Evolutionary conservation across 2,888 invertebrate genomes (phyloP), one percentile per base, ranked within the genome.

Genomic region (Trissolcus brochymenae): DNA sequence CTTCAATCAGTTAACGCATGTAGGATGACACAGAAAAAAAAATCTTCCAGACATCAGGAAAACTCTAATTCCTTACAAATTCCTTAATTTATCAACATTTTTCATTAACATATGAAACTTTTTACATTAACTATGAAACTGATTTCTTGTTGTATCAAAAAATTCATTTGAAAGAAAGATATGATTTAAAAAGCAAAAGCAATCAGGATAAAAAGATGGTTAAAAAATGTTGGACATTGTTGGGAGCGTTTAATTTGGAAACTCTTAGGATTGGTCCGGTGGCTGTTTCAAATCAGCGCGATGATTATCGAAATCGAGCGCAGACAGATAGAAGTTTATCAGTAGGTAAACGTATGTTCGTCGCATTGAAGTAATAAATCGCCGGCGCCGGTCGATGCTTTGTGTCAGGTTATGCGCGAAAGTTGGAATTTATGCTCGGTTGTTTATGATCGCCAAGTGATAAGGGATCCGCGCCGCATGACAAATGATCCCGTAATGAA

Each of bases 401-500:
- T 83, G 84, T 84, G 87, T 88, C 87, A 87, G 87, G 87, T 88
- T 87, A 87, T 87, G 87, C 87, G 86, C 87, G 87, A 89, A 89
- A 89, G 88, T 89, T 88, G 85, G 83, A 88, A 89, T 89, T 89
- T 88, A 88, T 89, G 87, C 87, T 82, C 83, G 86, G 88, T 89
- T 89, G 89, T 88, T 89, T 89, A 88, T 88, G 88, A 88, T 89
- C 86, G 87, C 83, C 84, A 82, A 87, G 86, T 88, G 89, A 89
- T 88, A 89, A 89, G 88, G 87, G 88, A 88, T 88, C 87, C 86
- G 84, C 85, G 86, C 83, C 85, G 84, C 86, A 87, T 88, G 89
- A 89, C 88, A 88, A 88, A 89, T 88, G 88, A 89, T 88, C 86
- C 86, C 86, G 86, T 88, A 89, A 88, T 89, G 89, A 89, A 89